A percentile compares a stretch with the other conserved stretches of the same genome.
Evolutionary conservation across 2,888 invertebrate genomes (phyloP).

Genomic region (Chaetogeoica ovagalla): DNA sequence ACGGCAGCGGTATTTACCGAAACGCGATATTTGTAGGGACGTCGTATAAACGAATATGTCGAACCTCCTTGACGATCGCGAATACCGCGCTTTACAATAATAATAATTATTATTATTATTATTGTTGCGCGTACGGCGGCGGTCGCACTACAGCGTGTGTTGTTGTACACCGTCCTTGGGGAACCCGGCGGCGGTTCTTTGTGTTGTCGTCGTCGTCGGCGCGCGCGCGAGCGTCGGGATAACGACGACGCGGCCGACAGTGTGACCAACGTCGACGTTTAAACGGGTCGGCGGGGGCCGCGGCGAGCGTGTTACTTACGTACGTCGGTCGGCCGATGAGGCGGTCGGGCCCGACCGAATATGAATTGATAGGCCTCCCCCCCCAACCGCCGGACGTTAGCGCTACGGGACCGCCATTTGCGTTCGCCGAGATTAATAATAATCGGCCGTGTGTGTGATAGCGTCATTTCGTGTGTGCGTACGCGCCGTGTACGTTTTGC

Average conservation of each 20-base stretch:
- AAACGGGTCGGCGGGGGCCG: not conserved
- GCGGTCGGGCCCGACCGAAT: constrained; percentile 46
- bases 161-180: constrained; percentile 9
- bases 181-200: constrained; percentile 31
- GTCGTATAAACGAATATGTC: too few species aligned
- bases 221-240: not conserved
- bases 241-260: constrained; percentile 16
- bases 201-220: constrained; percentile 37
- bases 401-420: constrained; percentile 44
- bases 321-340: not conserved
- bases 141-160: not conserved
- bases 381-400: not conserved
- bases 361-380: constrained; percentile 32
- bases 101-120: too few species aligned
- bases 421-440: constrained; percentile 49
- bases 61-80: too few species aligned
- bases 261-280: constrained; percentile 12
- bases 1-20: too few species aligned
- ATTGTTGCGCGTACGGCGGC: too few species aligned
- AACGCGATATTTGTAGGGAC: too few species aligned
- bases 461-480: constrained; percentile 47
- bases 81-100: too few species aligned
- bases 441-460: constrained; percentile 51
- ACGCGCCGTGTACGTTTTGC: not conserved
- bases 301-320: not conserved